These are phyloP conservation scores for Lepidurus packardi DNA, from an alignment of 1,140 invertebrate species.

Conservation along the genomic window DNA sequence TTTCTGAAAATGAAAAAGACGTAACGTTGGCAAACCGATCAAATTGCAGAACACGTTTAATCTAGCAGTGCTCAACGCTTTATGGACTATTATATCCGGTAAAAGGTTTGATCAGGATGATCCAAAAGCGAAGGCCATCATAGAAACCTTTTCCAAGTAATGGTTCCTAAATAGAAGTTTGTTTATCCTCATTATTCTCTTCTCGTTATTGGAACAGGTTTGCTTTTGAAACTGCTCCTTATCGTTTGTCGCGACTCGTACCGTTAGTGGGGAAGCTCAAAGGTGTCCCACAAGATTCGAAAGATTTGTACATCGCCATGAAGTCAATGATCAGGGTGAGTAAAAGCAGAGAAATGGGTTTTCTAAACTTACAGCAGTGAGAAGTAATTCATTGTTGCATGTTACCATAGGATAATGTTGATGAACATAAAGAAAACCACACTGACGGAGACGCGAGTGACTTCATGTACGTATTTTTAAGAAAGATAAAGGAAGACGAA, in stretches of 20 bases:
- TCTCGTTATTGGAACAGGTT: background rate
- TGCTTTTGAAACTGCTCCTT: background rate
- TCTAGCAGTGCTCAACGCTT: slow-evolving; percentile 22
- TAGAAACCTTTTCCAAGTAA: background rate
- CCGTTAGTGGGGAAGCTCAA: slow-evolving; percentile 30
- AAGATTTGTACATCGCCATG: background rate
- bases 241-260: background rate
- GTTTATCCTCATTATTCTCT: background rate
- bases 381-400: background rate
- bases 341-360: no score
- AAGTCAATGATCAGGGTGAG: no score
- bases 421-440: background rate
- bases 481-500: background rate
- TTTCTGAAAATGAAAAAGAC: background rate
- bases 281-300: slow-evolving; percentile 24
- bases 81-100: background rate
- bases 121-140: background rate
- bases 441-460: background rate
- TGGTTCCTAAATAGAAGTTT: background rate
- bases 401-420: background rate
- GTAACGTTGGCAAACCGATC: background rate
- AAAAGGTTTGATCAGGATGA: background rate
- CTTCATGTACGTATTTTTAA: slow-evolving; percentile 16
- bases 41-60: background rate
- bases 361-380: background rate